Evolutionary conservation across 2,888 invertebrate species (phyloP), one percentile per base, ranked within the genome.

Genomic region (Tetranychus truncatus): DNA sequence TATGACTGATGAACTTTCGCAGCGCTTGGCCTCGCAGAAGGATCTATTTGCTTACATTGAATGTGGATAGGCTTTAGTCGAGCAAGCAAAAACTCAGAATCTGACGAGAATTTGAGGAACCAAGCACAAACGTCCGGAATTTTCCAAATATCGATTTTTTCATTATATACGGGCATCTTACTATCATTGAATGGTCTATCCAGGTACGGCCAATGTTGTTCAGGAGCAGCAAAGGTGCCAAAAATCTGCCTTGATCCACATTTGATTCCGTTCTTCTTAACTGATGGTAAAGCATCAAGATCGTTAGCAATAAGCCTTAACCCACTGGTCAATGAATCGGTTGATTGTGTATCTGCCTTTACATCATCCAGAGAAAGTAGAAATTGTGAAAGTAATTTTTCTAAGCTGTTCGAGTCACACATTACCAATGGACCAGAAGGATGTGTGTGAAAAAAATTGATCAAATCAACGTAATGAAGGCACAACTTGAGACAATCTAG

Each of bases 61-160:
- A 15, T 2, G 9, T 55, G 55, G 0, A 7, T 55, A 15, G 55
- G 55, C 15, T 55, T 15, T 15, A 55, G 15, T 55, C 9, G 15
- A 15, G 11, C 55, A 55, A 55, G 9, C 15, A 55, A 5, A 15
- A 9, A 15, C 9, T 55, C 11, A 55, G 2, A 55, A 55, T 9
- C 9, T 55, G 55, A 5, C 9, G 69, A 69, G 15, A 69, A 69
- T 24, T 20, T 24, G 15, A 55, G 9, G 34, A 45, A 44, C 72
- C 72, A 72, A 72, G 21, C 15, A 72, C 72, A 72, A 2, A 72
- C 72, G 21, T 72, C 72, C 9, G 72, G 72, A 11, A 72, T 45
- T 24, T 72, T 85, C 83, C 83, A 85, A 44, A 85, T 82, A 78
- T 85, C 84, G 11, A 81, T 81, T 80, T 84, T 84, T 77, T 85